A percentile compares a stretch with the other conserved stretches of the same genome.
These are phyloP conservation scores for Ptychadena robeensis DNA, from an alignment of 2,797 vertebrate genomes.

Conservation along the genomic window DNA sequence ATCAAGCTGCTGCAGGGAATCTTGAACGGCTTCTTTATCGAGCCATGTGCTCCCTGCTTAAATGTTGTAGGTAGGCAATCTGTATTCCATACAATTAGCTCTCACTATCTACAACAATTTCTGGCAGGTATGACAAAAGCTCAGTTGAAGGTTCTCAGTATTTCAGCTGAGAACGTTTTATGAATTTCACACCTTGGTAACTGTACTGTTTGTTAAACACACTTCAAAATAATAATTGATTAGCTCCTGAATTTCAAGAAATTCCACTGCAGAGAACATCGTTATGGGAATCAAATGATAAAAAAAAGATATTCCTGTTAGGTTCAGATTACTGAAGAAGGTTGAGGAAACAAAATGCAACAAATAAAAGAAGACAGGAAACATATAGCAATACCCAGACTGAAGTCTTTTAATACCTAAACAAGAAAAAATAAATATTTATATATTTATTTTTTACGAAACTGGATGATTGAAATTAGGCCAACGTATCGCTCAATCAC, in stretches of 20 bases:
- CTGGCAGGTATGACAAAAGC: background rate
- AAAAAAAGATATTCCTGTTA: slow-evolving; percentile 2
- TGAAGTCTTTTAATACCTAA: too few species aligned
- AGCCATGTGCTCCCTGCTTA: too few species aligned
- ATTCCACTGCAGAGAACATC: slow-evolving; percentile 19
- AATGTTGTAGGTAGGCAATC: too few species aligned
- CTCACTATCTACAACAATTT: background rate
- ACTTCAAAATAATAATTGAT: slow-evolving; percentile 31
- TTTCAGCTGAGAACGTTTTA: background rate
- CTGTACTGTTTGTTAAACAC: background rate
- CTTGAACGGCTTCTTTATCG: too few species aligned
- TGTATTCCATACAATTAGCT: too few species aligned
- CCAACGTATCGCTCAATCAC: too few species aligned
- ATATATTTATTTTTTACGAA: too few species aligned
- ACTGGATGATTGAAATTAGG: too few species aligned
- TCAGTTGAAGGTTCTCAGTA: background rate
- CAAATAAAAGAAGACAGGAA: background rate
- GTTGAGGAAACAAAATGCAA: background rate
- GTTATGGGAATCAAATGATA: slow-evolving; percentile 41
- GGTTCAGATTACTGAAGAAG: slow-evolving; percentile 4
- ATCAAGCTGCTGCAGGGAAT: too few species aligned
- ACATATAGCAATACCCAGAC: background rate
- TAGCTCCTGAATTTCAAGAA: slow-evolving; percentile 38
- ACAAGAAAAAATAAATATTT: too few species aligned
- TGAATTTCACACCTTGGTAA: background rate